Conservation (phyloP, 1,140 invertebrate genomes). For the Acyrthosiphon pisum region DNA sequence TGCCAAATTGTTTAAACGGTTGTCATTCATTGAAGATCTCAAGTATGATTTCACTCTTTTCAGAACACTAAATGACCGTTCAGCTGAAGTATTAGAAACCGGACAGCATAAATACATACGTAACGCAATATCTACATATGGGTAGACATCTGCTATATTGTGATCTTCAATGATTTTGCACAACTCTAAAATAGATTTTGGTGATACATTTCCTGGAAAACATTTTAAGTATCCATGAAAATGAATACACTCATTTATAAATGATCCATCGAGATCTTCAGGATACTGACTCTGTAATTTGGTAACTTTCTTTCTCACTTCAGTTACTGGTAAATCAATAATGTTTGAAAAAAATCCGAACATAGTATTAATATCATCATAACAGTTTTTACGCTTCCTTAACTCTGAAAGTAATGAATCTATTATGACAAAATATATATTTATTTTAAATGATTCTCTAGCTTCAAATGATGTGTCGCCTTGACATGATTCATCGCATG, state of each 20-base stretch:
- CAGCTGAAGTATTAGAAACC: slow-evolving; percentile 5
- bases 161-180: background rate
- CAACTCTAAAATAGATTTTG: background rate
- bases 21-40: no score
- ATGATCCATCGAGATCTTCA: background rate
- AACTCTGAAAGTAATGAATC: background rate
- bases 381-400: background rate
- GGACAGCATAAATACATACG: background rate
- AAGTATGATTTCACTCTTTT: no score
- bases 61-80: background rate
- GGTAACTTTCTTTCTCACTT: background rate
- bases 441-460: background rate
- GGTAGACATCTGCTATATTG: background rate
- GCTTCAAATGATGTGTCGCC: background rate
- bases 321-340: background rate
- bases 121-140: background rate
- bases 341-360: background rate
- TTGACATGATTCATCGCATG: background rate
- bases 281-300: background rate
- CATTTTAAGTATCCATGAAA: background rate
- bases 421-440: background rate
- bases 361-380: background rate
- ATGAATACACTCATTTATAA: background rate
- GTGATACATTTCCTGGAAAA: background rate
- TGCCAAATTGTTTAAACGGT: no score